Evolutionary conservation across 2,888 invertebrate species (phyloP), one percentile per base, ranked within the genome.

Genomic region (Acronicta leporina): DNA sequence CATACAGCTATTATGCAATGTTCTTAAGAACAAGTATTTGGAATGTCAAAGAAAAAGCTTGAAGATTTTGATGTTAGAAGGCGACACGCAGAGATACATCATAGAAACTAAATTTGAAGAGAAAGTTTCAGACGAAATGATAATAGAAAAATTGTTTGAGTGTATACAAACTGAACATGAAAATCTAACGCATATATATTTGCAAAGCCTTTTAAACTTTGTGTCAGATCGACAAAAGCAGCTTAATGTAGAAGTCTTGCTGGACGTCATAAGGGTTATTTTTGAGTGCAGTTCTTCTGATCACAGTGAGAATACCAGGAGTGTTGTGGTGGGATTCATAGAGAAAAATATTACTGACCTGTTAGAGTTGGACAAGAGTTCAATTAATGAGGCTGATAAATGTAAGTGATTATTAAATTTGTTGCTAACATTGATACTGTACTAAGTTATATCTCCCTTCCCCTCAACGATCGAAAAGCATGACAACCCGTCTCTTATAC

Each of bases 1-100:
- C 47, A 69, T 83, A n/a, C 46, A 72, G 15, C 47, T 67, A 1
- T 65, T 92, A 6, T 85, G 85, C 57, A 35, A 77, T 5, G 58
- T 87, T 7, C 57, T 90, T 0, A 80, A 82, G 35, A 71, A 61
- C 9, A 75, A 79, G 48, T 90, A 91, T 68, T 68, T 86, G 10
- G 91, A 92, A 67, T 91, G 91, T 58, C 82, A 79, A 38, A 87
- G 88, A 55, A 93, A 92, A 73, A 77, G 86, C 20, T 71, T 93
- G 1, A 85, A 81, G 77, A 62, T 93, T 3, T 61, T 94, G 0
- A 78, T 84, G 1, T 63, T 88, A 25, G 82, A 87, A 57, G 76
- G 80, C 0, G 63, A 88, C 42, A 88, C 88, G 0, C 87, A 91
- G 40, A 73, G 50, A 15, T 59, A 75, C 16, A 82, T 91, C 9